Evolutionary conservation across 2,797 vertebrate genomes (phyloP), one percentile per base, ranked within the genome.

Genomic region (Cyprinodon diabolis): DNA sequence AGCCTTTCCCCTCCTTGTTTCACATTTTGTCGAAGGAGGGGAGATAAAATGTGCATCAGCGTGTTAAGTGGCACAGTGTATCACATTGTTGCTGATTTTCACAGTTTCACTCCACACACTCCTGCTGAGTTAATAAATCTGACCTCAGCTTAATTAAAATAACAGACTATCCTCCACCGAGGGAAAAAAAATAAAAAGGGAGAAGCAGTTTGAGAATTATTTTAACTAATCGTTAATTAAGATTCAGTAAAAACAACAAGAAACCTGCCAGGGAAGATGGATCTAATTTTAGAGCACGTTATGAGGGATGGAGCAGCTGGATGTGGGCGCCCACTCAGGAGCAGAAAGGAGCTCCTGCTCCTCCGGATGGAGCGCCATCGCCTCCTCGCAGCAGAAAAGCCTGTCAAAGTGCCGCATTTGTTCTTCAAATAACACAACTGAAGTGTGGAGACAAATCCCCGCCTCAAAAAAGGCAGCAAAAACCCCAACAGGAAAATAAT

Each of bases 131-230:
- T 94, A 92, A 94, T 93, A 94, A 93, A 93, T 93, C 90, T 94
- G 95, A 95, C 95, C 94, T 91, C 87, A 87, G 87, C 91, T 95
- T 95, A 95, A 95, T 95, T 95, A 95, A 95, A 95, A 94, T 93
- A 95, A 92, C 92, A 93, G 87, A 89, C 90, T 87, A 89, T 91
- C 88, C 91, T 91, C 92, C 87, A 84, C 90, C 83, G 90, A 93
- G 91, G 77, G 80, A 30, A 84, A 86, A 84, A 89, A 63, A 40
- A 63, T 21, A 43, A 62, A 63, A 6, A 15, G 4, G 49, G 15
- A 82, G 65, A 82, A 81, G 69, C 87, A 89, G 85, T 92, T 91
- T 89, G 81, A 94, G 90, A 94, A 93, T 94, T 88, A 94, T 94
- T 94, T 86, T n/a, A 87, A 94, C 89, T 93, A 93, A 93, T 93